Conservation (phyloP, 2,797 vertebrate species). For the Trachops cirrhosus region DNA sequence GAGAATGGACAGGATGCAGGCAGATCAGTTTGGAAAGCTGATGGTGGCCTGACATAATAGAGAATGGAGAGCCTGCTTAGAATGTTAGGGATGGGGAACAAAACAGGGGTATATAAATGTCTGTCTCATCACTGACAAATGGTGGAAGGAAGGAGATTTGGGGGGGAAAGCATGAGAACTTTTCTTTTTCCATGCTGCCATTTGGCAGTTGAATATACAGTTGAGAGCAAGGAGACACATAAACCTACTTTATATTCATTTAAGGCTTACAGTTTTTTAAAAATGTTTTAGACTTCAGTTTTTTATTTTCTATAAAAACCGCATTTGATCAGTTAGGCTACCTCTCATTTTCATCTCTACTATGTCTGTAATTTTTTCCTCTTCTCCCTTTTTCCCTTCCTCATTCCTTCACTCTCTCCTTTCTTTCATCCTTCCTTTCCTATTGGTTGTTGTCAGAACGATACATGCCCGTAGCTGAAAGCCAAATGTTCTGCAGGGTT, state of each 20-base stretch:
- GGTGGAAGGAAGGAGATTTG: neutral
- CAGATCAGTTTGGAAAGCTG: neutral
- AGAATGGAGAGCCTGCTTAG: neutral
- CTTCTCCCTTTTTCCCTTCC: neutral
- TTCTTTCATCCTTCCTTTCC: neutral
- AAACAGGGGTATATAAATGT: neutral
- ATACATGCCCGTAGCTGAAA: neutral
- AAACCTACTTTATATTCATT: neutral
- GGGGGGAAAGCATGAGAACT: neutral
- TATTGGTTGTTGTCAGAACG: neutral
- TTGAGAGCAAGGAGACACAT: neutral
- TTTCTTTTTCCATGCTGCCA: neutral
- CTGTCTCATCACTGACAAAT: neutral
- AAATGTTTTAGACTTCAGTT: neutral
- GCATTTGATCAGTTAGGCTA: neutral
- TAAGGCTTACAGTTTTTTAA: neutral
- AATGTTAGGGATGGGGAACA: neutral
- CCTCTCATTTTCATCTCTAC: neutral
- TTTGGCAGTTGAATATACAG: neutral
- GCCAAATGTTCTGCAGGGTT: neutral
- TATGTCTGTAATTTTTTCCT: neutral
- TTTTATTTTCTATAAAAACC: neutral
- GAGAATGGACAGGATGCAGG: neutral
- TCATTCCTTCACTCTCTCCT: neutral
- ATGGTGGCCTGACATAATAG: neutral